Evolutionary conservation across 53 echinoderm and acorn worm species (phyloP).

Genomic region (Henricia sp.): DNA sequence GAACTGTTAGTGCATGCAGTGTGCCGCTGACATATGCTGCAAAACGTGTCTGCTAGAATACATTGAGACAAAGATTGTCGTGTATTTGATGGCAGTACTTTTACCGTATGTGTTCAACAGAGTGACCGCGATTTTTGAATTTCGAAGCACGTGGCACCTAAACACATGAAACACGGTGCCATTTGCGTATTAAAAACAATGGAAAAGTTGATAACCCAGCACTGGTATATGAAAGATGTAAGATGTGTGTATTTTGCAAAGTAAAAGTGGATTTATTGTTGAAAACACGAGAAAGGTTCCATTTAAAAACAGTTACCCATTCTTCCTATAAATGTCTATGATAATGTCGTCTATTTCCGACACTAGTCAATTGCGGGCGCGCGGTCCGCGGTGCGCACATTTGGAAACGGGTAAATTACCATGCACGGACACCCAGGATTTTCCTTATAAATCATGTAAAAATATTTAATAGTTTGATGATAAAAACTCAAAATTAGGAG

Average conservation of each 20-base stretch:
- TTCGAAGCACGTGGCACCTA: not conserved
- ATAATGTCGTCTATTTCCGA: no score
- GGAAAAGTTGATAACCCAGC: constrained; percentile 26
- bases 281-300: not conserved
- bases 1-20: no score
- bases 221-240: constrained; percentile 60
- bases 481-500: no score
- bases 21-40: no score
- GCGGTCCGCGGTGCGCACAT: no score
- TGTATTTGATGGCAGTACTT: not conserved
- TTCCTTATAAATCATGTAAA: no score
- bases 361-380: no score
- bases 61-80: not conserved
- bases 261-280: not conserved
- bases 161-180: not conserved
- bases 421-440: no score
- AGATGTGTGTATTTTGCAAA: not conserved
- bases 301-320: no score
- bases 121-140: constrained; percentile 48
- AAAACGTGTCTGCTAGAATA: not conserved
- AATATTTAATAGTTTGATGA: no score
- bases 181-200: not conserved
- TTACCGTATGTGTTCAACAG: constrained; percentile 6
- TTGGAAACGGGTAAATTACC: no score
- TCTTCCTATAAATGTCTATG: no score